Conservation (phyloP, 2,113 vertebrate species). For the Elephantulus edwardii region DNA sequence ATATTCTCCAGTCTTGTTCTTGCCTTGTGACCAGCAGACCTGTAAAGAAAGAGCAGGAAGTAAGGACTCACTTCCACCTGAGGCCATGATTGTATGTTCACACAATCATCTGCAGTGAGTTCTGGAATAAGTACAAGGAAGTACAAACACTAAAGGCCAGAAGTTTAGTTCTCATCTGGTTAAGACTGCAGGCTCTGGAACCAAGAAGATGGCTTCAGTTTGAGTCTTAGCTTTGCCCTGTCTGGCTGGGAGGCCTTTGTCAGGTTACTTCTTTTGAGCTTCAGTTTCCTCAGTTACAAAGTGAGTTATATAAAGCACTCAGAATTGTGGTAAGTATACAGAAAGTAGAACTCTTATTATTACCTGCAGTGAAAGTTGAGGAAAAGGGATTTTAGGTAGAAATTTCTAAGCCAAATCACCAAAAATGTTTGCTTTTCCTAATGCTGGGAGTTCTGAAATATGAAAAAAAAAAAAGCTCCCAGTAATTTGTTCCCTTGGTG, state of each 20-base stretch:
- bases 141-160: background rate
- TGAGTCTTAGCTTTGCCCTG: background rate
- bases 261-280: background rate
- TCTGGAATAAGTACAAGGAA: background rate
- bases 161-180: background rate
- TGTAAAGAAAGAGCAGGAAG: background rate
- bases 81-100: background rate
- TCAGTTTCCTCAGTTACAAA: background rate
- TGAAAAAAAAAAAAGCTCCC: background rate
- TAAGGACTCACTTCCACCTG: background rate
- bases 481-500: background rate
- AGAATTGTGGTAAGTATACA: background rate
- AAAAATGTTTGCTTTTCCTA: conserved; percentile 35
- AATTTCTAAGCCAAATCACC: background rate
- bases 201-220: background rate
- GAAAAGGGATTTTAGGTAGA: background rate
- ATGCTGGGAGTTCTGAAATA: conserved; percentile 23
- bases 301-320: background rate
- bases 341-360: background rate
- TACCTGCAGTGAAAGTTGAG: background rate
- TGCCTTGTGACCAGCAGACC: background rate
- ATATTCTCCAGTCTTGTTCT: background rate
- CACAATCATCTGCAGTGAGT: background rate
- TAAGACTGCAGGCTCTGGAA: background rate
- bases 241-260: background rate